A percentile compares a stretch with the other conserved stretches of the same genome.
These are phyloP conservation scores for Anagrus nilaparvatae DNA, from an alignment of 1,140 invertebrate genomes.

Conservation along the genomic window DNA sequence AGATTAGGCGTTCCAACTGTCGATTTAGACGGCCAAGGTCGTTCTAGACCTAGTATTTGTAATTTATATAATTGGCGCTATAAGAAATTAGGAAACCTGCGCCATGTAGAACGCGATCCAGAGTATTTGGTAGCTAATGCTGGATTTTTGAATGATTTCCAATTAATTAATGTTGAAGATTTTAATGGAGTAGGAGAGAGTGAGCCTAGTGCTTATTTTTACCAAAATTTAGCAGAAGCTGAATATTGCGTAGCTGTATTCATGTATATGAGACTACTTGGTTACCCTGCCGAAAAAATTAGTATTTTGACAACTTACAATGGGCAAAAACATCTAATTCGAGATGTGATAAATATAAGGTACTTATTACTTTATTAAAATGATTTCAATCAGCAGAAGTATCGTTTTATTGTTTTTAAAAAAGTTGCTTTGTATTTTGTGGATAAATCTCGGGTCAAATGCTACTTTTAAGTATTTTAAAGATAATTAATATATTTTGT, in stretches of 20 bases:
- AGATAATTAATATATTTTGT: too few species aligned
- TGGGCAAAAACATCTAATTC: conserved; percentile 95
- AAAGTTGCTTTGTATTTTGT: too few species aligned
- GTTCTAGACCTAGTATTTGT: conserved; percentile 86
- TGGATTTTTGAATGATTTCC: conserved; percentile 88
- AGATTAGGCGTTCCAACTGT: conserved; percentile 92
- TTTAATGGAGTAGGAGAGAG: conserved; percentile 96
- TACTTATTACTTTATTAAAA: conserved; percentile 8
- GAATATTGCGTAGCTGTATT: conserved; percentile 96
- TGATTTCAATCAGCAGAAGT: background rate
- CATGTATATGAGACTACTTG: conserved; percentile 97
- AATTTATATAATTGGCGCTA: conserved; percentile 97
- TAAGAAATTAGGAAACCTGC: conserved; percentile 85
- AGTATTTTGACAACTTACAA: conserved; percentile 99
- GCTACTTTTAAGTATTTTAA: background rate
- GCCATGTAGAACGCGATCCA: conserved; percentile 69
- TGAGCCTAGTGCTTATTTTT: conserved; percentile 97
- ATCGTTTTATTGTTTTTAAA: too few species aligned
- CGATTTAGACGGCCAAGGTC: conserved; percentile 94
- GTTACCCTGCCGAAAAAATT: conserved; percentile 95
- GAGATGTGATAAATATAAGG: conserved; percentile 85
- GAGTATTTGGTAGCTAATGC: conserved; percentile 88
- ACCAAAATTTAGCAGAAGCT: conserved; percentile 96
- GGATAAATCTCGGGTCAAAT: background rate
- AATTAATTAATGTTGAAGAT: conserved; percentile 93